These are phyloP conservation scores for Eledona agricola DNA, from an alignment of 2,888 invertebrate genomes.

Conservation along the genomic window DNA sequence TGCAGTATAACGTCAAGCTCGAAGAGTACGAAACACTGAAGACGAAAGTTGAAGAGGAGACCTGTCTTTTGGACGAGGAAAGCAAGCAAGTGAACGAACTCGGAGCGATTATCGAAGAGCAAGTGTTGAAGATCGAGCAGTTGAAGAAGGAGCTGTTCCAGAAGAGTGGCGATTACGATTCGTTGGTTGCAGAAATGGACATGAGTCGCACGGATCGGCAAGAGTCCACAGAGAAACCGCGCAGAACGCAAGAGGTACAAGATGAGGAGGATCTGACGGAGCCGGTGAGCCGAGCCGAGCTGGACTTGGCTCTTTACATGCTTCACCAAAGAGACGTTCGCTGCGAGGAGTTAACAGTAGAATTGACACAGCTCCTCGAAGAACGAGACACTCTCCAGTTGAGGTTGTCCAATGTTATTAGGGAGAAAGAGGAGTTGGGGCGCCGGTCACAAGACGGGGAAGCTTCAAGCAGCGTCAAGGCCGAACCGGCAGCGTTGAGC, in stretches of 20 bases:
- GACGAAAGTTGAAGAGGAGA: slow-evolving; percentile 66
- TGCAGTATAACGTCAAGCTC: slow-evolving; percentile 59
- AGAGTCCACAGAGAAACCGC: slow-evolving; percentile 9
- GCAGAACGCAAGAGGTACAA: slow-evolving; percentile 23
- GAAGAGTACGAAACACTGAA: slow-evolving; percentile 66
- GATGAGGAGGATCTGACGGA: slow-evolving; percentile 49
- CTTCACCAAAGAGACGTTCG: slow-evolving; percentile 86
- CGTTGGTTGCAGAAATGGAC: slow-evolving; percentile 59
- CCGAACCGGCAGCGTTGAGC: slow-evolving; percentile 5
- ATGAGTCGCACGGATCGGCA: slow-evolving; percentile 41
- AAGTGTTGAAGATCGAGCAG: slow-evolving; percentile 77
- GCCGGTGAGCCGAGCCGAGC: slow-evolving; percentile 67
- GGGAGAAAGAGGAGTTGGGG: slow-evolving; percentile 73
- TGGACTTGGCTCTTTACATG: slow-evolving; percentile 84
- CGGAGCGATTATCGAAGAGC: slow-evolving; percentile 71
- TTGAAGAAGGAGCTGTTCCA: slow-evolving; percentile 73
- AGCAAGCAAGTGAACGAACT: slow-evolving; percentile 67
- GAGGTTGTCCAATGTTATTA: slow-evolving; percentile 80
- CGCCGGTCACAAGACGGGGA: slow-evolving; percentile 48
- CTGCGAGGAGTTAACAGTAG: slow-evolving; percentile 86
- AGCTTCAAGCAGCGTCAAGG: slow-evolving; percentile 1
- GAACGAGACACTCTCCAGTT: slow-evolving; percentile 87
- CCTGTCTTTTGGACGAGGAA: slow-evolving; percentile 66
- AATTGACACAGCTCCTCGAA: slow-evolving; percentile 82
- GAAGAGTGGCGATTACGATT: slow-evolving; percentile 69